phyloP scores from a whole-genome alignment of 2,113 vertebrate genomes.

The Micronycteris hirsuta region DNA sequence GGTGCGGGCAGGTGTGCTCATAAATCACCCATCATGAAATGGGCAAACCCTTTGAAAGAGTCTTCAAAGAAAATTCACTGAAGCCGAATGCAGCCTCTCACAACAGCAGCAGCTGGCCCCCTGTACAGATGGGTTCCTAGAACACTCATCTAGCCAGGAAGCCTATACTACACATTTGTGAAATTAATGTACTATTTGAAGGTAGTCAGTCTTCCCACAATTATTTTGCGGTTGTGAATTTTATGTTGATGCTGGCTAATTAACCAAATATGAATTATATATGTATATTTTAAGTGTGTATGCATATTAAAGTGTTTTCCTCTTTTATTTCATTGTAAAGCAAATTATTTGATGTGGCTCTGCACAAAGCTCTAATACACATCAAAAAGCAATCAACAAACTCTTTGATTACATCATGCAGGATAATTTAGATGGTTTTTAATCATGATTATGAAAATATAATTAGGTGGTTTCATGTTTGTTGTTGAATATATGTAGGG shows the following conservation, averaged over 20 bases:
- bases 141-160: too few relatives aligned
- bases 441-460: conserved; percentile 84
- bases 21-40: too few relatives aligned
- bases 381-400: conserved; percentile 86
- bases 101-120: too few relatives aligned
- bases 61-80: too few relatives aligned
- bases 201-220: conserved; percentile 75
- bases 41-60: too few relatives aligned
- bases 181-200: conserved; percentile 80
- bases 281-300: conserved; percentile 73
- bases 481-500: conserved; percentile 75
- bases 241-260: conserved; percentile 79
- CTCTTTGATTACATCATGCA: conserved; percentile 82
- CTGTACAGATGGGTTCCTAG: too few relatives aligned
- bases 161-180: background rate
- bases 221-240: conserved; percentile 75
- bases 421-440: conserved; percentile 83
- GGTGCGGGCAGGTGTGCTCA: too few relatives aligned
- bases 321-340: conserved; percentile 77
- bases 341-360: conserved; percentile 79
- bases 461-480: conserved; percentile 84
- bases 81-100: too few relatives aligned
- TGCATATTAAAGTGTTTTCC: conserved; percentile 69
- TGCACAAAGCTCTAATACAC: conserved; percentile 79
- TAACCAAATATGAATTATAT: conserved; percentile 81